A percentile compares a stretch with the other conserved stretches of the same genome.
Evolutionary conservation across 1,140 invertebrate genomes (phyloP).

Genomic region (Eueides isabella): DNA sequence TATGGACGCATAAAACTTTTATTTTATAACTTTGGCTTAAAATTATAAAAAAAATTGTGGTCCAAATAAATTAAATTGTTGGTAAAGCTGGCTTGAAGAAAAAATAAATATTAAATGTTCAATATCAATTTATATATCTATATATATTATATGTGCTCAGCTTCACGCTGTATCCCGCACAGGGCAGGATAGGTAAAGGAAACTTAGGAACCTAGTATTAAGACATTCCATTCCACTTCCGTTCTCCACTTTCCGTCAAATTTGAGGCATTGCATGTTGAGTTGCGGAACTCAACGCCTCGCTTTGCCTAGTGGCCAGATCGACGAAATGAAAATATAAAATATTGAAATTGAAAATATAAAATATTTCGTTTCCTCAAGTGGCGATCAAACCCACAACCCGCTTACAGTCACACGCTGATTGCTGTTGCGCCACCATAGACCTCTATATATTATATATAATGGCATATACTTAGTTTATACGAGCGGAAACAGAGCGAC

Average conservation of each 20-base stretch:
- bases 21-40: not conserved
- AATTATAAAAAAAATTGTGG: too few species aligned
- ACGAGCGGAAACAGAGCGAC: too few species aligned
- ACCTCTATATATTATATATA: too few species aligned
- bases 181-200: not conserved
- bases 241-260: too few species aligned
- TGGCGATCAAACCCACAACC: not conserved
- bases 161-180: not conserved
- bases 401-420: not conserved
- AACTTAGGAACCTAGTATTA: not conserved
- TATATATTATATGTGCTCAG: too few species aligned
- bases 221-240: not conserved
- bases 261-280: not conserved
- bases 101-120: too few species aligned
- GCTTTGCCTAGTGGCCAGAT: not conserved
- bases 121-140: too few species aligned
- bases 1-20: not conserved
- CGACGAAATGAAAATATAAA: not conserved
- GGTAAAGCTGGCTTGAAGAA: too few species aligned
- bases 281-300: not conserved
- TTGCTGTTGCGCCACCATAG: not conserved
- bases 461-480: too few species aligned
- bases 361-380: not conserved
- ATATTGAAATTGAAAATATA: not conserved
- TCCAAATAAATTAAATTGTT: too few species aligned